These are phyloP conservation scores for Mallateleia sp. DNA, from an alignment of 2,888 invertebrate species.

Conservation along the genomic window DNA sequence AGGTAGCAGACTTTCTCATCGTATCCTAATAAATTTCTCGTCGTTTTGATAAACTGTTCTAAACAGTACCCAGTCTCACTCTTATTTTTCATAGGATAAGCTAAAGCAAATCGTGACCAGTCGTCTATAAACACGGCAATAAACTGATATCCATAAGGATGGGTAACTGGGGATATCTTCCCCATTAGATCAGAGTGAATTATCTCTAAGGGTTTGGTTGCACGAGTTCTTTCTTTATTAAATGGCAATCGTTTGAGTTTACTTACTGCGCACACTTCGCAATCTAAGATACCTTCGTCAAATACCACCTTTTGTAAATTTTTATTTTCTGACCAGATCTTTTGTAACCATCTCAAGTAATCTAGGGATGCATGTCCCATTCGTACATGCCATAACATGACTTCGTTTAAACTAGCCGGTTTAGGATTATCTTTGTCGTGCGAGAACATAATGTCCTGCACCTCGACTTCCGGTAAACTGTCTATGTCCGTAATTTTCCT, in stretches of 20 bases:
- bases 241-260: no score
- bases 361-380: conserved; percentile 72
- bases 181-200: no score
- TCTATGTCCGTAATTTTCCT: conserved; percentile 48
- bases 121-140: no score
- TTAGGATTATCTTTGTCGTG: conserved; percentile 20
- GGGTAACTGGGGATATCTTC: no score
- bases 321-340: conserved; percentile 39
- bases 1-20: conserved; percentile 81
- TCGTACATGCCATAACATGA: conserved; percentile 82
- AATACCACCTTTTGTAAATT: conserved; percentile 62
- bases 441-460: conserved; percentile 22
- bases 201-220: no score
- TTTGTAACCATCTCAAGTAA: conserved; percentile 8
- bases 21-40: conserved; percentile 78
- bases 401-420: conserved; percentile 39
- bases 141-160: no score
- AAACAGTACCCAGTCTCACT: conserved; percentile 70
- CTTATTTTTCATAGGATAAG: conserved; percentile 77
- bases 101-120: no score
- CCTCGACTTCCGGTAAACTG: conserved; percentile 31
- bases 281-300: conserved; percentile 72
- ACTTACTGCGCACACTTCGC: conserved; percentile 79
- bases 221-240: no score
- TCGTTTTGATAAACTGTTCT: conserved; percentile 68